phyloP scores from a whole-genome alignment of 2,113 vertebrate genomes.

The Cyphomyrus plagiostoma region DNA sequence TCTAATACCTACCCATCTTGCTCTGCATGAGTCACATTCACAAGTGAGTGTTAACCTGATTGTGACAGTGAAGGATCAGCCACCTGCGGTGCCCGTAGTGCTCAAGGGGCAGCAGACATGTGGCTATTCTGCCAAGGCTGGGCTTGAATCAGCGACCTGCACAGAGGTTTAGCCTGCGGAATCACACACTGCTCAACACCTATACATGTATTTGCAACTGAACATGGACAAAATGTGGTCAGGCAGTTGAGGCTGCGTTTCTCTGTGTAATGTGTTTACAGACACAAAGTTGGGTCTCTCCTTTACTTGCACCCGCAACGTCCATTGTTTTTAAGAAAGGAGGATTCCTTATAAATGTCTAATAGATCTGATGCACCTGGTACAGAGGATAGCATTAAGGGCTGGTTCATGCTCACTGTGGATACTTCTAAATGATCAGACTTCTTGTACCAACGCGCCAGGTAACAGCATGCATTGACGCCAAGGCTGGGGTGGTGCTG shows the following conservation, averaged over 20 bases:
- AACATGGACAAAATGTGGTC: background rate
- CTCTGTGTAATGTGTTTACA: background rate
- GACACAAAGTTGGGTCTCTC: background rate
- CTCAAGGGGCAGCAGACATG: background rate
- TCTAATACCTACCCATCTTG: background rate
- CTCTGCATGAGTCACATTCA: background rate
- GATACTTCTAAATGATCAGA: too few species aligned
- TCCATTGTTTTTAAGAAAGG: background rate
- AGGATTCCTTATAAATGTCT: background rate
- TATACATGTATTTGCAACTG: background rate
- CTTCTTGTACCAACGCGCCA: too few species aligned
- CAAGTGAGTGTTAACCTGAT: background rate
- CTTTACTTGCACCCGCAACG: background rate
- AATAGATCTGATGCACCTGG: background rate
- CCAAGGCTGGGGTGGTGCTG: background rate
- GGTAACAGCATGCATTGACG: too few species aligned
- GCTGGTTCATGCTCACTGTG: too few species aligned
- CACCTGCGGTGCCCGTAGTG: background rate
- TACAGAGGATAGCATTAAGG: background rate
- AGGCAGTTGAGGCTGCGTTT: background rate
- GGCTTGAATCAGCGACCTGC: background rate
- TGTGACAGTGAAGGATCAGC: background rate
- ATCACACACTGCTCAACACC: too few species aligned
- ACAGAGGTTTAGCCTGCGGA: too few species aligned
- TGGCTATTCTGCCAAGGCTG: background rate